Evolutionary conservation across 2,888 invertebrate species (phyloP).

Genomic region (Drosophila aldrichi): DNA sequence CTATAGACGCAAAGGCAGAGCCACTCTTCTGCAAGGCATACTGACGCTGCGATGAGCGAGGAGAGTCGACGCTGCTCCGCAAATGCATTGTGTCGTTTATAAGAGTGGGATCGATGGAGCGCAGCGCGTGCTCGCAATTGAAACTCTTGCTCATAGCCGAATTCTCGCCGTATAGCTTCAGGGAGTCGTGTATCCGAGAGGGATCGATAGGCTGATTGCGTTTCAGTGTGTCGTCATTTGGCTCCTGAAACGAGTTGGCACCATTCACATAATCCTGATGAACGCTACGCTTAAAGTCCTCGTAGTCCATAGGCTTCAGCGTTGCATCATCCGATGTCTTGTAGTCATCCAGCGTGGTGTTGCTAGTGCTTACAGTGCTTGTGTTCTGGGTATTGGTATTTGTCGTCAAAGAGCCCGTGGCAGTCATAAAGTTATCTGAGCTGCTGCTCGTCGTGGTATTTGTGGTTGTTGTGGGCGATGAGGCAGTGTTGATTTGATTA

Average conservation of each 20-base stretch:
- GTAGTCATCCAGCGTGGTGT: conserved; percentile 77
- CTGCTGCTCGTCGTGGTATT: conserved; percentile 68
- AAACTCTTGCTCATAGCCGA: conserved; percentile 85
- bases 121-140: conserved; percentile 84
- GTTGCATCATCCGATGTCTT: conserved; percentile 83
- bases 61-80: conserved; percentile 69
- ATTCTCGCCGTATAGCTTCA: conserved; percentile 85
- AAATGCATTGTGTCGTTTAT: conserved; percentile 83
- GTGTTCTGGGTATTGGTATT: conserved; percentile 74
- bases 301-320: conserved; percentile 85
- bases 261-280: conserved; percentile 85
- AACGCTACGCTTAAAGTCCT: conserved; percentile 85
- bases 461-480: conserved; percentile 66
- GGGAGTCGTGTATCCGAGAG: conserved; percentile 85
- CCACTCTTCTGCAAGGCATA: conserved; percentile 85
- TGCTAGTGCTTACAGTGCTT: conserved; percentile 67
- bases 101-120: conserved; percentile 83
- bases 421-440: conserved; percentile 83
- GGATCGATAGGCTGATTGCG: conserved; percentile 86
- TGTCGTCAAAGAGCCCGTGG: conserved; percentile 76
- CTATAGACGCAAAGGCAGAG: conserved; percentile 74
- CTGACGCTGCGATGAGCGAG: conserved; percentile 74
- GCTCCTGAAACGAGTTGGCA: conserved; percentile 84
- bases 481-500: conserved; percentile 55
- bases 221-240: conserved; percentile 84